Evolutionary conservation across 2,888 invertebrate species (phyloP).

Genomic region (Synanthedon myopaeformis): DNA sequence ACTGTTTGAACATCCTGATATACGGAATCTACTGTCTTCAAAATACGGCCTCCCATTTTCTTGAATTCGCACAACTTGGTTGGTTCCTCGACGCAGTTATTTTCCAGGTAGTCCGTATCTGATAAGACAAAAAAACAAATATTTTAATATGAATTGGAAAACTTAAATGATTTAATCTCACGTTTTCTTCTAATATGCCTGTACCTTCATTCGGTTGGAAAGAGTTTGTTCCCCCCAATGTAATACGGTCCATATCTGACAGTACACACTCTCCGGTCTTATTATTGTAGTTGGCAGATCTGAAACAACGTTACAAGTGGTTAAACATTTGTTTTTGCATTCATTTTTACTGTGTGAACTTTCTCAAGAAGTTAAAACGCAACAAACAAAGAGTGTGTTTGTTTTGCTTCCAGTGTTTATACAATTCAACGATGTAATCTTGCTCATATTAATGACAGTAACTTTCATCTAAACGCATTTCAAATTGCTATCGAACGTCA

Average conservation of each 20-base stretch:
- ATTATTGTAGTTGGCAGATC: conserved; percentile 92
- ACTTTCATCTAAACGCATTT: too few species aligned
- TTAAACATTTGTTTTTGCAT: conserved; percentile 32
- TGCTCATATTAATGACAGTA: too few species aligned
- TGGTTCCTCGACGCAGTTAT: conserved; percentile 94
- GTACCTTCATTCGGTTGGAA: conserved; percentile 78
- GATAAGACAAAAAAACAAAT: neutral
- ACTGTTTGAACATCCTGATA: conserved; percentile 89
- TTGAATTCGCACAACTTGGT: conserved; percentile 95
- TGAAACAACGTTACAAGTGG: conserved; percentile 59
- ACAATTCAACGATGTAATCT: too few species aligned
- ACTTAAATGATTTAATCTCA: neutral
- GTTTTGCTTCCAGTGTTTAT: too few species aligned
- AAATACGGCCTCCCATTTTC: conserved; percentile 86
- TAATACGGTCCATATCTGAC: conserved; percentile 92
- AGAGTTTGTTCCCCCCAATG: conserved; percentile 83
- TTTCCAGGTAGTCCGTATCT: conserved; percentile 87
- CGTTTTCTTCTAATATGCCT: neutral
- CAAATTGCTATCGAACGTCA: too few species aligned
- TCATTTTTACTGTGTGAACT: conserved; percentile 45
- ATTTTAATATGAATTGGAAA: neutral
- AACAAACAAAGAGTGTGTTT: neutral
- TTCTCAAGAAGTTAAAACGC: conserved; percentile 39
- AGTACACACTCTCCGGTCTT: conserved; percentile 87
- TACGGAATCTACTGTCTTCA: conserved; percentile 94